Percentiles rank a stretch among this genome's conserved stretches.
phyloP scores from a whole-genome alignment of 2,888 invertebrate species.

The Ligdia adustata region DNA sequence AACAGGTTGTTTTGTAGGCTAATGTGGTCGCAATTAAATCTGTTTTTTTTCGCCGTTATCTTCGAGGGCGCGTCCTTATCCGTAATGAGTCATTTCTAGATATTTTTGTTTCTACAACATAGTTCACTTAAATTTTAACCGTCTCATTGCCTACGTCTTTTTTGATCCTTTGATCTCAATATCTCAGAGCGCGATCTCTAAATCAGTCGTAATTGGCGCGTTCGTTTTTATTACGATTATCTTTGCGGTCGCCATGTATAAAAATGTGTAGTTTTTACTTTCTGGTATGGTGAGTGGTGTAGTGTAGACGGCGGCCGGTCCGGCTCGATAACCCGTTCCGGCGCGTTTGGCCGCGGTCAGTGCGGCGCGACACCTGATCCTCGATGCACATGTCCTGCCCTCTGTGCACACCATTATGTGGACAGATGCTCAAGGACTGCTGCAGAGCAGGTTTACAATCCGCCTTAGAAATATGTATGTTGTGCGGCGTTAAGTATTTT shows the following conservation, averaged over 20 bases:
- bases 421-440: conserved; percentile 65
- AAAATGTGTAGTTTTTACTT: conserved; percentile 61
- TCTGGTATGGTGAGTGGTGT: conserved; percentile 39
- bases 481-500: background rate
- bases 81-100: conserved; percentile 54
- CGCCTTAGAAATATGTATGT: conserved; percentile 12
- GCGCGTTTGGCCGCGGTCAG: conserved; percentile 72
- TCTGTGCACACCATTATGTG: conserved; percentile 44
- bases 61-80: conserved; percentile 56
- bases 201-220: conserved; percentile 40
- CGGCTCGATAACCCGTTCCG: conserved; percentile 66
- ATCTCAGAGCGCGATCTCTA: conserved; percentile 35
- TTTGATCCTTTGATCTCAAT: conserved; percentile 31
- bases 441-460: conserved; percentile 44
- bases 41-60: conserved; percentile 63
- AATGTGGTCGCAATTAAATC: conserved; percentile 70
- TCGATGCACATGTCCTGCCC: conserved; percentile 63
- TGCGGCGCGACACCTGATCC: conserved; percentile 80
- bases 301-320: conserved; percentile 41
- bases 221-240: conserved; percentile 39
- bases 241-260: conserved; percentile 46
- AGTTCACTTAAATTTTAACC: conserved; percentile 55
- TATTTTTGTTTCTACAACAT: conserved; percentile 56
- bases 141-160: conserved; percentile 40
- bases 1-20: conserved; percentile 74